phyloP scores from a whole-genome alignment of 1,140 invertebrate species.

The Atta cephalotes region DNA sequence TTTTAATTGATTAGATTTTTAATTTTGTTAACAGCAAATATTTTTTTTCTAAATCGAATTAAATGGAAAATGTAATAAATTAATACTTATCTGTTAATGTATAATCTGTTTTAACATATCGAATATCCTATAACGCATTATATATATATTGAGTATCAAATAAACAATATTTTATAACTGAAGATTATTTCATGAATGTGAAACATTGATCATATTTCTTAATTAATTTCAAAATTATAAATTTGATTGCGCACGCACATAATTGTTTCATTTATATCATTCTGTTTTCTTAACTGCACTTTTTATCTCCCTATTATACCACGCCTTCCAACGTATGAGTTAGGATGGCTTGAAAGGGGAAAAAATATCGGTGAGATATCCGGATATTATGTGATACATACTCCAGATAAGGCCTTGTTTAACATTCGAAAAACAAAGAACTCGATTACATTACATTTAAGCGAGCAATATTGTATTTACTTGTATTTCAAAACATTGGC shows the following conservation, averaged over 20 bases:
- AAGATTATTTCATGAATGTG: no score
- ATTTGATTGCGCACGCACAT: background rate
- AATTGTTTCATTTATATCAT: background rate
- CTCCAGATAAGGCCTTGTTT: background rate
- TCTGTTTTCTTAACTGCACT: slow-evolving; percentile 47
- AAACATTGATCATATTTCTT: background rate
- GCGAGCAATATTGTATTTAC: background rate
- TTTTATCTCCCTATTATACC: slow-evolving; percentile 32
- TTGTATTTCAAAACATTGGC: slow-evolving; percentile 3
- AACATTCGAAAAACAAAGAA: background rate
- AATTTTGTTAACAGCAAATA: background rate
- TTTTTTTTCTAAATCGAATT: background rate
- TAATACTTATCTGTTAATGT: background rate
- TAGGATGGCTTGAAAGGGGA: background rate
- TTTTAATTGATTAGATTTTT: background rate
- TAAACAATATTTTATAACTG: background rate
- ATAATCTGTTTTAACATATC: background rate
- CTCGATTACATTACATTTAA: slow-evolving; percentile 4
- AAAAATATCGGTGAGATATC: slow-evolving; percentile 4
- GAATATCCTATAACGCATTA: background rate
- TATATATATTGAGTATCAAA: background rate
- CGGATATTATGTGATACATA: background rate
- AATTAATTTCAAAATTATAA: slow-evolving; percentile 5
- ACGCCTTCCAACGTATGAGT: background rate
- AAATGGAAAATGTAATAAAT: background rate